Evolutionary conservation across 2,797 vertebrate genomes (phyloP).

Genomic region (Heterohyrax brucei): DNA sequence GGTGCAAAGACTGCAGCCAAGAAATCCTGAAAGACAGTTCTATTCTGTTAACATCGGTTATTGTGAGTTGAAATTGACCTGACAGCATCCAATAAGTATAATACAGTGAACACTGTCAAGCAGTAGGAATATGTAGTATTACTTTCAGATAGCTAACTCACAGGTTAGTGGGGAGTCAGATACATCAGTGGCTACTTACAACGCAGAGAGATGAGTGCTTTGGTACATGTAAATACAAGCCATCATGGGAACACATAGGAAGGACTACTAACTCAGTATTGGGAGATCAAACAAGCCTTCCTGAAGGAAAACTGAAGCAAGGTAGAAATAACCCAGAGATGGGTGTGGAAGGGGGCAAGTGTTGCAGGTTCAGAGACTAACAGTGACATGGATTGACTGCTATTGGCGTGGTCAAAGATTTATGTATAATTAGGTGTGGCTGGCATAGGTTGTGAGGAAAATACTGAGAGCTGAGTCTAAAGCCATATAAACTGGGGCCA

Average conservation of each 20-base stretch:
- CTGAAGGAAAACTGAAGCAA: conserved; percentile 40
- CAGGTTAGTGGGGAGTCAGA: conserved; percentile 3
- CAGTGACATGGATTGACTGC: background rate
- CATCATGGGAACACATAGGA: background rate
- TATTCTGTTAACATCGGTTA: background rate
- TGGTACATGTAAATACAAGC: conserved; percentile 7
- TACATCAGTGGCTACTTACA: conserved; percentile 34
- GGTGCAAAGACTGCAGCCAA: background rate
- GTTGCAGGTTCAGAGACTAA: conserved; percentile 34
- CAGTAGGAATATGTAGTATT: conserved; percentile 12
- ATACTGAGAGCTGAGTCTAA: background rate
- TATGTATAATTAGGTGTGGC: conserved; percentile 23
- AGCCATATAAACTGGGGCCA: conserved; percentile 9
- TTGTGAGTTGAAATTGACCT: background rate
- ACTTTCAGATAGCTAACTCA: conserved; percentile 7
- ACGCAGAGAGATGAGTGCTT: background rate
- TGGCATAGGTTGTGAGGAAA: background rate
- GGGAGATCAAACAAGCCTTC: conserved; percentile 36
- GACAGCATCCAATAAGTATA: background rate
- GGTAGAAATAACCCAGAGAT: background rate
- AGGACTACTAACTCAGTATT: conserved; percentile 59
- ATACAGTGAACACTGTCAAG: background rate
- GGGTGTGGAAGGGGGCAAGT: background rate
- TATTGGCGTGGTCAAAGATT: conserved; percentile 55
- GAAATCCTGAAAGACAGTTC: background rate